Evolutionary conservation across 2,797 vertebrate species (phyloP).

Genomic region (Mormyrus hasselquistii): DNA sequence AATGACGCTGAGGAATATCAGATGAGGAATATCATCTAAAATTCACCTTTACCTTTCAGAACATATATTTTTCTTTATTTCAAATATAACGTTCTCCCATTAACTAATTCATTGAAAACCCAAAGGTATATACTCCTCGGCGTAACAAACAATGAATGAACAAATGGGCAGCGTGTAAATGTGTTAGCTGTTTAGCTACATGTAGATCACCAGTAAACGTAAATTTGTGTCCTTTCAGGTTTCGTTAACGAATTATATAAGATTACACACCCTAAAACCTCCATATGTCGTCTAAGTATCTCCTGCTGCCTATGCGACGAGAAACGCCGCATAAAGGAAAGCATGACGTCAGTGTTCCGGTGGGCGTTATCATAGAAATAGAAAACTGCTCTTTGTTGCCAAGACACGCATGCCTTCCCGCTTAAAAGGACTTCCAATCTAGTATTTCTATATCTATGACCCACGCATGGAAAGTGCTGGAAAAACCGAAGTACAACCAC

Average conservation of each 20-base stretch:
- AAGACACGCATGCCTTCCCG: neutral
- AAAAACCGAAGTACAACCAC: constrained; percentile 59
- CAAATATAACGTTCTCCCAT: neutral
- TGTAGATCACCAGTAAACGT: neutral
- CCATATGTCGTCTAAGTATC: neutral
- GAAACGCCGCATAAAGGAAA: neutral
- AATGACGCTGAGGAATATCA: neutral
- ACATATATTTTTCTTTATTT: neutral
- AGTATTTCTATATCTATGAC: constrained; percentile 9
- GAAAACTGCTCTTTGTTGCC: neutral
- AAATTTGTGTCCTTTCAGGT: neutral
- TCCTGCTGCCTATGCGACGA: neutral
- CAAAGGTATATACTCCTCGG: neutral
- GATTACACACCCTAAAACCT: neutral
- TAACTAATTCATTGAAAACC: neutral
- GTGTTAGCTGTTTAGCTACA: neutral
- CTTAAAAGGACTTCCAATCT: neutral
- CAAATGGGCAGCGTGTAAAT: neutral
- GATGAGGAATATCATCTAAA: neutral
- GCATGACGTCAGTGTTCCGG: neutral
- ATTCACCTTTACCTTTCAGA: neutral
- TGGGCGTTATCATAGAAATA: constrained; percentile 47
- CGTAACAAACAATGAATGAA: neutral
- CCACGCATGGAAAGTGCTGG: constrained; percentile 64
- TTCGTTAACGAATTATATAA: neutral